These are phyloP conservation scores for Agonum fuliginosum DNA, from an alignment of 2,888 invertebrate species.

Conservation along the genomic window DNA sequence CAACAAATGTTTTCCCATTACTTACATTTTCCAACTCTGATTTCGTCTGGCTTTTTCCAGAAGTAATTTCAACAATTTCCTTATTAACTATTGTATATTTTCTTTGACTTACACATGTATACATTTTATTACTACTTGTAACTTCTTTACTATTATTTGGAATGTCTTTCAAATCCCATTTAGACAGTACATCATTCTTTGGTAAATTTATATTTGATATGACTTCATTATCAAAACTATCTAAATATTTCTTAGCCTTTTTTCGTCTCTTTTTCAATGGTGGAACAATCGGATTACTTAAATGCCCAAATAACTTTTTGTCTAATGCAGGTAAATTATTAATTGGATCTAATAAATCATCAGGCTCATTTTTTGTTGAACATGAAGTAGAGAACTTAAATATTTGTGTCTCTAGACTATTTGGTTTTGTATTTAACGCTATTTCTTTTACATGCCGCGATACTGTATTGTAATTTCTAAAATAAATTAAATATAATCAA, in stretches of 20 bases:
- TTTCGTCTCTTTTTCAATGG: slow-evolving; percentile 74
- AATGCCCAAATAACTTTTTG: slow-evolving; percentile 73
- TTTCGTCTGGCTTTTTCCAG: slow-evolving; percentile 66
- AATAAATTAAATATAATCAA: not conserved
- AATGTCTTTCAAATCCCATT: slow-evolving; percentile 73
- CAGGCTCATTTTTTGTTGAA: slow-evolving; percentile 61
- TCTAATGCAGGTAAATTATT: slow-evolving; percentile 75
- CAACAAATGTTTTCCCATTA: slow-evolving; percentile 65
- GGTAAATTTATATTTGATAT: not conserved
- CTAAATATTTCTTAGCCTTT: slow-evolving; percentile 71
- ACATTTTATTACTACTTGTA: not conserved
- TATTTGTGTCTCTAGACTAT: slow-evolving; percentile 68
- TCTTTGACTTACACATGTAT: slow-evolving; percentile 67
- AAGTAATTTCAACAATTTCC: slow-evolving; percentile 70
- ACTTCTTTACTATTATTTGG: slow-evolving; percentile 4
- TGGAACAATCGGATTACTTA: slow-evolving; percentile 70
- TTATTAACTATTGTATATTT: slow-evolving; percentile 75
- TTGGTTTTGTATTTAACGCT: slow-evolving; percentile 67
- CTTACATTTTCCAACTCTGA: slow-evolving; percentile 51
- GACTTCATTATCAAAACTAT: slow-evolving; percentile 15
- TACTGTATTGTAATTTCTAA: slow-evolving; percentile 39
- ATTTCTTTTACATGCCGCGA: slow-evolving; percentile 64
- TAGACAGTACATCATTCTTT: no score
- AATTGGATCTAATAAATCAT: slow-evolving; percentile 70
- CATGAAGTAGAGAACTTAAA: slow-evolving; percentile 67